Conservation (phyloP, 2,888 invertebrate species). For the Allygus modestus region DNA sequence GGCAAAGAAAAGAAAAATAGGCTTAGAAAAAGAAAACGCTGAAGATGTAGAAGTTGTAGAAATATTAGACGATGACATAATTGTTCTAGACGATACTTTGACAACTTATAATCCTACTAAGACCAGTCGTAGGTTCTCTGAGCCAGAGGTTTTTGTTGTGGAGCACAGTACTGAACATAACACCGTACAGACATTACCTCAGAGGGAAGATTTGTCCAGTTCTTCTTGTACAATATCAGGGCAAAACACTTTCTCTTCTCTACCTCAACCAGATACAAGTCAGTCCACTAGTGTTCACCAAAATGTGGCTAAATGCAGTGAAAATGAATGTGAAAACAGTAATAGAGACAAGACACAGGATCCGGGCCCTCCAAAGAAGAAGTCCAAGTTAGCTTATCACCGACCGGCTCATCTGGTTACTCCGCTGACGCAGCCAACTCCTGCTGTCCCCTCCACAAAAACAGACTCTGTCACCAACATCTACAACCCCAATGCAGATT, state of each 20-base stretch:
- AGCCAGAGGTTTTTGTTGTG: neutral
- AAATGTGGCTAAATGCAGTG: neutral
- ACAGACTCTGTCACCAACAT: slow-evolving; percentile 11
- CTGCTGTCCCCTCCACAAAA: neutral
- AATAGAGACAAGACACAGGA: neutral
- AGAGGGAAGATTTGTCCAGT: neutral
- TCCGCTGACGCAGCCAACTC: neutral
- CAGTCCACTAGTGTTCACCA: neutral
- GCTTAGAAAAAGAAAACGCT: neutral
- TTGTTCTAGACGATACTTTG: slow-evolving; percentile 16
- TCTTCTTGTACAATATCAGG: neutral
- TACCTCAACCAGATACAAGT: neutral
- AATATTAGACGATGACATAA: slow-evolving; percentile 37
- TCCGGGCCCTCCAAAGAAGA: neutral
- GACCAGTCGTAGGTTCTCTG: neutral
- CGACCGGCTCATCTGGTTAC: slow-evolving; percentile 30
- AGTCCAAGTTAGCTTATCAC: slow-evolving; percentile 17
- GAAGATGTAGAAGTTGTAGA: slow-evolving; percentile 13
- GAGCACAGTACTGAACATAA: neutral
- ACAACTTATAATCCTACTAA: neutral
- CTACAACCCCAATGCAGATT: slow-evolving; percentile 39
- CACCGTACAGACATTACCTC: neutral
- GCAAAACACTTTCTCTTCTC: neutral
- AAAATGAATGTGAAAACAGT: neutral
- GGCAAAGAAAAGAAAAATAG: neutral